Evolutionary conservation across 2,797 vertebrate genomes (phyloP).

Genomic region (Coreius guichenoti): DNA sequence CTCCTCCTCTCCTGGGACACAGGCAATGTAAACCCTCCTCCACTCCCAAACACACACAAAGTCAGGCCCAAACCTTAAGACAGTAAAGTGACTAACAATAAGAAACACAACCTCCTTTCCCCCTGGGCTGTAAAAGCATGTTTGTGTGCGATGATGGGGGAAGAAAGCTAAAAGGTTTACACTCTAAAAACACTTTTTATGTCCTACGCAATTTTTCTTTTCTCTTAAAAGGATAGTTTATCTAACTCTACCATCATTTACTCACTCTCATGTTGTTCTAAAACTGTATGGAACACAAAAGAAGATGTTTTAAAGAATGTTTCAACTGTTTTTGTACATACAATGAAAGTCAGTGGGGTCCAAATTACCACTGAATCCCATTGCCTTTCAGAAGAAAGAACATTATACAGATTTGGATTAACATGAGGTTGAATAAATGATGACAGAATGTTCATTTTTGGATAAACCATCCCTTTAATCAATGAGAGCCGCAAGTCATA

Average conservation of each 20-base stretch:
- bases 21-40: conserved; percentile 53
- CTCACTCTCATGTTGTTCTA: not conserved
- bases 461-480: conserved; percentile 13
- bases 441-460: not conserved
- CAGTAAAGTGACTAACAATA: conserved; percentile 58
- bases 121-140: conserved; percentile 33
- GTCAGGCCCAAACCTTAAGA: conserved; percentile 56
- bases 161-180: conserved; percentile 28
- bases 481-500: not conserved
- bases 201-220: conserved; percentile 12
- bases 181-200: conserved; percentile 34
- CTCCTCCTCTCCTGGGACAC: conserved; percentile 50
- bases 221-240: conserved; percentile 9
- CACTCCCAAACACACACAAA: conserved; percentile 48
- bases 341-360: not conserved
- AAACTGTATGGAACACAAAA: not conserved
- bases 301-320: not conserved
- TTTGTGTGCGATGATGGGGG: not conserved
- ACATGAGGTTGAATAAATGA: not conserved
- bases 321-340: not conserved
- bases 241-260: not conserved
- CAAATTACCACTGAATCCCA: not conserved
- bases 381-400: not conserved
- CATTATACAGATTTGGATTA: not conserved
- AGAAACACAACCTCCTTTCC: conserved; percentile 47